Evolutionary conservation across 2,888 invertebrate genomes (phyloP).

Genomic region (Chironomus riparius): DNA sequence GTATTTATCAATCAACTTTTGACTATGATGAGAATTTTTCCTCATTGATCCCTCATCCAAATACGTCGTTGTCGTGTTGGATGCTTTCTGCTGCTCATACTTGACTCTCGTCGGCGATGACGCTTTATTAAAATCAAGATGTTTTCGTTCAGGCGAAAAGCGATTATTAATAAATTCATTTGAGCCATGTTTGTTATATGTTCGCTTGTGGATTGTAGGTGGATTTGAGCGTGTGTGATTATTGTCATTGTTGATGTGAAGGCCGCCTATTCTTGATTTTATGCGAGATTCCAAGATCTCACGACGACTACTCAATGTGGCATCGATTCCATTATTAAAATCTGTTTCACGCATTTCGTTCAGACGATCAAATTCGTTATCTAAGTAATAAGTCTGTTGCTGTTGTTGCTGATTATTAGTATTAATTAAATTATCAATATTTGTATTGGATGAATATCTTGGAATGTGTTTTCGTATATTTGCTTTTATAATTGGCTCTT

Average conservation of each 20-base stretch:
- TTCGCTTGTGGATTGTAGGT: constrained; percentile 39
- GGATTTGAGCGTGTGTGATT: constrained; percentile 30
- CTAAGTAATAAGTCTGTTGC: constrained; percentile 36
- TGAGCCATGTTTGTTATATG: constrained; percentile 35
- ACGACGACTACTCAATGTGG: constrained; percentile 54
- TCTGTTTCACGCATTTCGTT: constrained; percentile 31
- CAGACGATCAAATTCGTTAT: constrained; percentile 36
- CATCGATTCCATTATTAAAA: constrained; percentile 43
- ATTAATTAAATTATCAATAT: background rate
- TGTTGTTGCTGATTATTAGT: constrained; percentile 29
- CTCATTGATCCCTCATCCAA: constrained; percentile 30
- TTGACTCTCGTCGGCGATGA: constrained; percentile 32
- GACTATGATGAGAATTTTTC: constrained; percentile 41
- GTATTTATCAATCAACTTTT: constrained; percentile 46
- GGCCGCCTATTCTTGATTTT: constrained; percentile 46
- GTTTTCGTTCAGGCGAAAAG: constrained; percentile 37
- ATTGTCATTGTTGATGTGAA: constrained; percentile 19
- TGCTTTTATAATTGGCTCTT: constrained; percentile 20
- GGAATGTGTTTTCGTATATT: constrained; percentile 13
- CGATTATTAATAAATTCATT: constrained; percentile 35
- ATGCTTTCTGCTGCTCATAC: background rate
- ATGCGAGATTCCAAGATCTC: constrained; percentile 68
- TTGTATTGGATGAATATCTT: background rate
- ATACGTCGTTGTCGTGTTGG: background rate
- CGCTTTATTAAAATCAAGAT: constrained; percentile 27